Evolutionary conservation across 2,888 invertebrate genomes (phyloP), one percentile per base, ranked within the genome.

Genomic region (Dorcus hopei): DNA sequence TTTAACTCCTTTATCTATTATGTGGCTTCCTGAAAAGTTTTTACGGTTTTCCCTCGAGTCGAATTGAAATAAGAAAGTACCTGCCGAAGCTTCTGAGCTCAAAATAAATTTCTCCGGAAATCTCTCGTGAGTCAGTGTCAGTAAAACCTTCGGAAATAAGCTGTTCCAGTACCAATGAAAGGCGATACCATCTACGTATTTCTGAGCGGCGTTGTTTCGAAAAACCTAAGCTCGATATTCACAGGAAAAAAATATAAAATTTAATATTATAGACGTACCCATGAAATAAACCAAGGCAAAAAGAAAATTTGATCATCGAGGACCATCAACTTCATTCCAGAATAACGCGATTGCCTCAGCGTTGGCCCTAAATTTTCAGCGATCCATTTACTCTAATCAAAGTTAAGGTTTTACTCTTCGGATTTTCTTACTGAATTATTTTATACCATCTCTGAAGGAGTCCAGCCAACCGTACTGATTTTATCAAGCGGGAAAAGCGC

Each of bases 101-200:
- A 95, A 74, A 9, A 93, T 77, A 61, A 63, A 65, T 87, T 87
- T 74, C 40, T 70, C 65, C 1, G 74, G 72, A 59, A 66, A 70
- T 8, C 57, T 54, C 8, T 72, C 41, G 26, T 74, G 72, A 0
- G 89, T 82, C 40, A 71, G 62, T n/a, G 84, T 81, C n/a, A 94
- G 79, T 19, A 87, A 76, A 4, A 66, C 65, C 0, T 86, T 73
- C 0, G 87, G 82, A 40, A 85, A 72, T 38, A 86, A 72, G 11
- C 74, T 72, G 77, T 94, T 90, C 57, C 81, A 81, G 74, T 96
- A 96, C 88, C 93, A 95, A 76, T 96, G 95, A 3, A 93, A 79
- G 0, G 87, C 90, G 42, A 92, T 81, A 1, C 93, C 95, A 68
- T 88, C 85, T 0, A 93, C 78, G 70, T 86, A 89, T 2, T 85